A percentile compares a stretch with the other conserved stretches of the same genome.
Conservation (phyloP, 2,113 vertebrate species). For the Bagarius yarrelli region DNA sequence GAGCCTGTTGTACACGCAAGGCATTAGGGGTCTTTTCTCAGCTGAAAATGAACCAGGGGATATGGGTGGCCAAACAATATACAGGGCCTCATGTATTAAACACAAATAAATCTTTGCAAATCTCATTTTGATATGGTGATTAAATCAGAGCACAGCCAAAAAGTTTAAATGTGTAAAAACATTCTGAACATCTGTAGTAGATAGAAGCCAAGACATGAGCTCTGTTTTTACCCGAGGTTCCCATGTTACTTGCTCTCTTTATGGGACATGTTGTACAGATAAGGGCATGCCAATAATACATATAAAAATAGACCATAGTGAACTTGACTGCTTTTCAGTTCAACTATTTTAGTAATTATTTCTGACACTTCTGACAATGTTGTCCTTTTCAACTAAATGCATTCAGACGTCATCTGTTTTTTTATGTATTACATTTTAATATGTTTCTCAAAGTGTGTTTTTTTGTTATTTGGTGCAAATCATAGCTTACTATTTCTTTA, state of each 20-base stretch:
- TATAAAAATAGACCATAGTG: not conserved
- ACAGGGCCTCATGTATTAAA: conserved; percentile 26
- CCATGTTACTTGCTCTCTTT: conserved; percentile 18
- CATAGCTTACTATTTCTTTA: not conserved
- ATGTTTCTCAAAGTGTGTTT: not conserved
- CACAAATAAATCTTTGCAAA: conserved; percentile 42
- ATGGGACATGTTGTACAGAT: conserved; percentile 13
- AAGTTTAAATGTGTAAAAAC: conserved; percentile 41
- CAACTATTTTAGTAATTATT: conserved; percentile 27
- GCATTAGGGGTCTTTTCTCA: not conserved
- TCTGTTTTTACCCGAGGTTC: not conserved
- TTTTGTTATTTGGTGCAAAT: not conserved
- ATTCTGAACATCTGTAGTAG: conserved; percentile 44
- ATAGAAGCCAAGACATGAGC: conserved; percentile 32
- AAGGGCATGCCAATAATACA: conserved; percentile 3
- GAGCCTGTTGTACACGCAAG: conserved; percentile 2
- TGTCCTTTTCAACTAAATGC: conserved; percentile 18
- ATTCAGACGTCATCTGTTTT: not conserved
- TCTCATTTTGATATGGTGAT: conserved; percentile 40
- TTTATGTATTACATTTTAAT: not conserved
- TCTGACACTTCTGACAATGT: conserved; percentile 39
- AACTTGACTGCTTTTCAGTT: not conserved
- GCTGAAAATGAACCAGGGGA: conserved; percentile 8
- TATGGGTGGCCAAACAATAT: conserved; percentile 41
- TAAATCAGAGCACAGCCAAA: conserved; percentile 33